phyloP scores from a whole-genome alignment of 2,797 vertebrate species.

The Echeneis naucrates region DNA sequence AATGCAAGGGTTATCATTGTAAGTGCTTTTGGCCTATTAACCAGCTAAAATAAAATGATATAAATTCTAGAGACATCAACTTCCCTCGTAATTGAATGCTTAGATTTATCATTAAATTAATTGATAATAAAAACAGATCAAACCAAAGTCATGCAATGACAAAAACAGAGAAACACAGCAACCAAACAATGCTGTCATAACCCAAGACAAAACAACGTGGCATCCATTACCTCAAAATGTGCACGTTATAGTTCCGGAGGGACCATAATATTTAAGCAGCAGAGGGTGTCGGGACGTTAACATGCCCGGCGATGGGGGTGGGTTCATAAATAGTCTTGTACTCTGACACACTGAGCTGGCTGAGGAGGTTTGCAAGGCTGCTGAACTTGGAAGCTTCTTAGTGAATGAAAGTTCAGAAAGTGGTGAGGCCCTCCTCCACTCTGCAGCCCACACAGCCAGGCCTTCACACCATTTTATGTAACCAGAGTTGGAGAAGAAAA shows the following conservation, averaged over 20 bases:
- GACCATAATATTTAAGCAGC: constrained; percentile 41
- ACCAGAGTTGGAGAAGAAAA: constrained; percentile 53
- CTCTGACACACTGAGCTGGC: constrained; percentile 51
- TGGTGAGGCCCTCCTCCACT: constrained; percentile 67
- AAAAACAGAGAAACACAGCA: constrained; percentile 20
- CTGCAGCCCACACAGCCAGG: constrained; percentile 67
- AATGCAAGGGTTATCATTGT: not conserved
- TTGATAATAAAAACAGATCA: constrained; percentile 13
- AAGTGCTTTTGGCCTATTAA: constrained; percentile 3
- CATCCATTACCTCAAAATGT: constrained; percentile 31
- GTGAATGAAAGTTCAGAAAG: constrained; percentile 78
- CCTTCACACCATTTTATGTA: constrained; percentile 72
- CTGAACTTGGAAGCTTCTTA: constrained; percentile 68
- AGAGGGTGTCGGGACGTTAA: constrained; percentile 44
- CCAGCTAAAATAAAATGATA: not conserved
- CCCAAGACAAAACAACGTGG: constrained; percentile 20
- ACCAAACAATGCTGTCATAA: constrained; percentile 14
- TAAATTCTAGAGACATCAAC: constrained; percentile 4
- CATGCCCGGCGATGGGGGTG: constrained; percentile 46
- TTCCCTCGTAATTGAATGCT: not conserved
- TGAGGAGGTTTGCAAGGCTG: constrained; percentile 59
- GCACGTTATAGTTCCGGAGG: constrained; percentile 32
- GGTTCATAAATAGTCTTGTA: constrained; percentile 57
- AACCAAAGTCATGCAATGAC: constrained; percentile 35
- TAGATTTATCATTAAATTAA: constrained; percentile 25